Percentiles rank a stretch among this genome's conserved stretches.
Evolutionary conservation across 1,140 invertebrate species (phyloP).

Genomic region (Drosophila lacertosa): DNA sequence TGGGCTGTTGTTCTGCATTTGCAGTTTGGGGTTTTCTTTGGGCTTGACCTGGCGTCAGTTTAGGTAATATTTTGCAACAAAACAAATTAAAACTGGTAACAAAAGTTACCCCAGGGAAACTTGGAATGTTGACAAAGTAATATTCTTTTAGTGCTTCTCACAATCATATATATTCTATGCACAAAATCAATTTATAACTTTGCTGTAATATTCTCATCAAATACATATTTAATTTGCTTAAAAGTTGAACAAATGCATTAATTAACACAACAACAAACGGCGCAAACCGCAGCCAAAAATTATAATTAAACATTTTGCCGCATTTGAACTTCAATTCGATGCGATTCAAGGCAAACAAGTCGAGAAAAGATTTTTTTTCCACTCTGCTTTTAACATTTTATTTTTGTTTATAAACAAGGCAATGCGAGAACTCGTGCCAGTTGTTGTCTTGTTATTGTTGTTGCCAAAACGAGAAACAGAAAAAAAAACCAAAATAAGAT

Average conservation of each 20-base stretch:
- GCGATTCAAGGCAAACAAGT: conserved; percentile 67
- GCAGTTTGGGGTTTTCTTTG: conserved; percentile 27
- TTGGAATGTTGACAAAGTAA: background rate
- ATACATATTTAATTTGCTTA: conserved; percentile 36
- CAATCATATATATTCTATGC: too few relatives aligned
- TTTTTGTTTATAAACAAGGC: conserved; percentile 65
- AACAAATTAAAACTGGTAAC: background rate
- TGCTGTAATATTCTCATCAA: background rate
- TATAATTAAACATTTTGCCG: conserved; percentile 52
- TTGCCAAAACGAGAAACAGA: conserved; percentile 54
- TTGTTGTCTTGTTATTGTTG: conserved; percentile 39
- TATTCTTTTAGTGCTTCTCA: background rate
- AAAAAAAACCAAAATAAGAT: conserved; percentile 23
- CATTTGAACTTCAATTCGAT: conserved; percentile 66
- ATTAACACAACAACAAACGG: conserved; percentile 15
- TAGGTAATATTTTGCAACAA: background rate
- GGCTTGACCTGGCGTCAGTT: conserved; percentile 26
- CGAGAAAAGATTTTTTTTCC: conserved; percentile 59
- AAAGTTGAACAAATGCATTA: conserved; percentile 32
- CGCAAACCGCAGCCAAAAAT: conserved; percentile 48
- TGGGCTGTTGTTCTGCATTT: conserved; percentile 24
- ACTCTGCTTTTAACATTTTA: conserved; percentile 38
- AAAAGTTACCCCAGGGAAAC: background rate
- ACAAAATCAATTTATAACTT: too few relatives aligned
- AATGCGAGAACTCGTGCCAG: conserved; percentile 56